Conservation (phyloP, 2,888 invertebrate species). For the Helleia helle region DNA sequence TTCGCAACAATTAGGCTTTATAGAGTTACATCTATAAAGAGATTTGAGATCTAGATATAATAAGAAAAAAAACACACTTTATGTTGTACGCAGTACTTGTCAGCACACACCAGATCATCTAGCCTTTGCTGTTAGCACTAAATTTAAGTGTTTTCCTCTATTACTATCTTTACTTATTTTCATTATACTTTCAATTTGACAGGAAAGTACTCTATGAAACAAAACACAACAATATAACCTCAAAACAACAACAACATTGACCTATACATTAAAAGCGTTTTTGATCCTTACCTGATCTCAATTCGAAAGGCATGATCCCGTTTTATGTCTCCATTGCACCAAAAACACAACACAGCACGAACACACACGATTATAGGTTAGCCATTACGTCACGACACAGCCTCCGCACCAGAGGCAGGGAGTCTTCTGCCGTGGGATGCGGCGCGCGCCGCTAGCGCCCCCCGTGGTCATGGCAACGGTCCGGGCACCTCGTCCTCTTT, state of each 20-base stretch:
- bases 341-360: constrained; percentile 28
- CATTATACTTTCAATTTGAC: too few species aligned
- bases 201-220: too few species aligned
- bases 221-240: not conserved
- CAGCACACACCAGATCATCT: too few species aligned
- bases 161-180: too few species aligned
- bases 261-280: constrained; percentile 4
- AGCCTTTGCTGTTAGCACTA: too few species aligned
- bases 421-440: constrained; percentile 56
- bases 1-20: too few species aligned
- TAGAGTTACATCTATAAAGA: too few species aligned
- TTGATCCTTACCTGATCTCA: constrained; percentile 63
- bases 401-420: constrained; percentile 49
- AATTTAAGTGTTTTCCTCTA: too few species aligned
- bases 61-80: too few species aligned
- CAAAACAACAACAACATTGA: not conserved
- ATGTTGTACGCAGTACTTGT: too few species aligned
- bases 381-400: constrained; percentile 49
- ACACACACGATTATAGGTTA: constrained; percentile 30
- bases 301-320: constrained; percentile 63
- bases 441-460: constrained; percentile 68
- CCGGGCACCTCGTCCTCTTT: constrained; percentile 32
- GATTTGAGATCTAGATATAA: too few species aligned
- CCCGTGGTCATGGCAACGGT: constrained; percentile 56
- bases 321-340: constrained; percentile 34